Evolutionary conservation across 2,797 vertebrate species (phyloP).

Genomic region (Chromis chromis): DNA sequence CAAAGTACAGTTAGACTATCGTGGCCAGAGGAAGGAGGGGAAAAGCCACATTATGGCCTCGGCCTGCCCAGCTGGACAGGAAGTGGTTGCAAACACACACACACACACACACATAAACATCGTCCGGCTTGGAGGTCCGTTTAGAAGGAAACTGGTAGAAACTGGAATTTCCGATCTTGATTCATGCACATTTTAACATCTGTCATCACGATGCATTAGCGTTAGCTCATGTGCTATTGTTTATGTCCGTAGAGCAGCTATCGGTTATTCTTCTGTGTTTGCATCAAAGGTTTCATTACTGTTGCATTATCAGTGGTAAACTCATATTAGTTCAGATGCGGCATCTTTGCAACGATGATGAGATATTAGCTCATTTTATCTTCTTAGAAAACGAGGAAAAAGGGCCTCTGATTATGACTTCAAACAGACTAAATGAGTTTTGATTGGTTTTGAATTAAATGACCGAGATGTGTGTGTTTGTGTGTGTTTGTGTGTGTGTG

Average conservation of each 20-base stretch:
- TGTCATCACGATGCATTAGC: not conserved
- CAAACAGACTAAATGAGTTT: not conserved
- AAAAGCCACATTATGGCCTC: conserved; percentile 37
- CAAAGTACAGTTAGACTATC: conserved; percentile 10
- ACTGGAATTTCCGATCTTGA: conserved; percentile 15
- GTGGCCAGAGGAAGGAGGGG: conserved; percentile 35
- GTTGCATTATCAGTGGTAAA: not conserved
- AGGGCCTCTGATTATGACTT: not conserved
- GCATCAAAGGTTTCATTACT: not conserved
- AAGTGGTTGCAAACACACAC: conserved; percentile 51
- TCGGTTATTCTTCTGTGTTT: no score
- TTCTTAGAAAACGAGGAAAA: not conserved
- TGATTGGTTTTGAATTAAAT: no score
- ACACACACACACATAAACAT: conserved; percentile 13
- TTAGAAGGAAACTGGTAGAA: conserved; percentile 29
- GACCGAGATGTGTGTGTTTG: not conserved
- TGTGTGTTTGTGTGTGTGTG: conserved; percentile 10
- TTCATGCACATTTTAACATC: conserved; percentile 6
- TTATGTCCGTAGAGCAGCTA: not conserved
- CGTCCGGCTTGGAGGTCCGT: not conserved
- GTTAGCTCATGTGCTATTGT: no score
- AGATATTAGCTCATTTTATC: not conserved
- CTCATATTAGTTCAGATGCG: not conserved
- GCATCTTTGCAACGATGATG: not conserved
- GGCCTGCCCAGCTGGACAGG: conserved; percentile 66